These are phyloP conservation scores for Oryzias curvinotus DNA, from an alignment of 2,113 vertebrate genomes.

Conservation along the genomic window DNA sequence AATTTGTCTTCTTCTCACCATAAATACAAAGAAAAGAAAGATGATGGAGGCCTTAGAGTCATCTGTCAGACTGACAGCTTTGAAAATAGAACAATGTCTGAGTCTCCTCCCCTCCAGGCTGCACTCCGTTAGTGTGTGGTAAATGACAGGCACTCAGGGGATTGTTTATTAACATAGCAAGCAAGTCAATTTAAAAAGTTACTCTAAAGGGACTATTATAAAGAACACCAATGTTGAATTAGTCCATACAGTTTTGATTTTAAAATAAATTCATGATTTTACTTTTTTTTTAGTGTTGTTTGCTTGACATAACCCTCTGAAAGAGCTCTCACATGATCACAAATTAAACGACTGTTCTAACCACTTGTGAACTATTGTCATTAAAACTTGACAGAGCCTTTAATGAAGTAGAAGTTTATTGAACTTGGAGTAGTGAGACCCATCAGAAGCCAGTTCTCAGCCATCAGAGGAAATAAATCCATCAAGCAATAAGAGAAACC, in stretches of 20 bases:
- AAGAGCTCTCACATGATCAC: not conserved
- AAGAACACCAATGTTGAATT: slow-evolving; percentile 1
- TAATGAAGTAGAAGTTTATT: slow-evolving; percentile 57
- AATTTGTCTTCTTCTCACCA: slow-evolving; percentile 68
- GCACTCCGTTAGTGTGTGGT: slow-evolving; percentile 60
- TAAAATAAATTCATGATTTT: too few relatives aligned
- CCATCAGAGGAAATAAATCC: slow-evolving; percentile 70
- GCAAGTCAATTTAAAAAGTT: slow-evolving; percentile 54
- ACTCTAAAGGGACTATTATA: slow-evolving; percentile 32
- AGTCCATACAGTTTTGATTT: too few relatives aligned
- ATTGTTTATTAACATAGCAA: slow-evolving; percentile 48
- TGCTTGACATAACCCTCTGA: not conserved
- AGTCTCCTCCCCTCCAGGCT: slow-evolving; percentile 65
- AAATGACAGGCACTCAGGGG: slow-evolving; percentile 68
- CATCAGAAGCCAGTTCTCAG: slow-evolving; percentile 38
- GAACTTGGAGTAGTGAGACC: slow-evolving; percentile 43
- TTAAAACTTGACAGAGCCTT: slow-evolving; percentile 43
- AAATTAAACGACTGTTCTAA: not conserved
- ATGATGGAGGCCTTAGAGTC: slow-evolving; percentile 62
- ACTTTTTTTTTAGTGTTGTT: too few relatives aligned
- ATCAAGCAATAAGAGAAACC: slow-evolving; percentile 69
- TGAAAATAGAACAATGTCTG: slow-evolving; percentile 71
- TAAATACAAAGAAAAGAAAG: slow-evolving; percentile 69
- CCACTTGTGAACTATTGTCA: slow-evolving; percentile 48
- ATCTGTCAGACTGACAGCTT: slow-evolving; percentile 74